Evolutionary conservation across 2,888 invertebrate species (phyloP).

Genomic region (Cryptus armator): DNA sequence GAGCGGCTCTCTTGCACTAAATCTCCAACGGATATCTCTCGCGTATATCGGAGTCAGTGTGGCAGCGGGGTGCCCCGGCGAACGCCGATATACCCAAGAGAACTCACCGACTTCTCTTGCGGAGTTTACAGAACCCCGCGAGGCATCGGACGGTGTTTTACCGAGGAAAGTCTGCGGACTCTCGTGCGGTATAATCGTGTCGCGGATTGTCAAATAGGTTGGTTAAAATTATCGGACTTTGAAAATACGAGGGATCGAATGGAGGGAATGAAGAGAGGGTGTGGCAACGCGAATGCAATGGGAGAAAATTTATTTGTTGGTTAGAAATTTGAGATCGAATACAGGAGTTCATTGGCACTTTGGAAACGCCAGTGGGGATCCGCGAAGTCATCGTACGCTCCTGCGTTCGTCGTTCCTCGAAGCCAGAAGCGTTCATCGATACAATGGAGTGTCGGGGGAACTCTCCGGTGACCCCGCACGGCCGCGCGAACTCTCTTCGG

Average conservation of each 20-base stretch:
- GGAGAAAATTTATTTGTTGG: neutral
- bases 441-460: slow-evolving; percentile 72
- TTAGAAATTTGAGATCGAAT: slow-evolving; percentile 2
- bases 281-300: no score
- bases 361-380: slow-evolving; percentile 1
- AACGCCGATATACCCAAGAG: slow-evolving; percentile 43
- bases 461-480: slow-evolving; percentile 68
- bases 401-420: slow-evolving; percentile 73
- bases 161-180: neutral
- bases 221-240: no score
- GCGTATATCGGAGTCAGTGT: slow-evolving; percentile 84
- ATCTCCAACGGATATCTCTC: slow-evolving; percentile 83
- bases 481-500: slow-evolving; percentile 52
- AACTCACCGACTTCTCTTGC: slow-evolving; percentile 58
- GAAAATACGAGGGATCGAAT: no score
- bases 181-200: no score
- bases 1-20: slow-evolving; percentile 79
- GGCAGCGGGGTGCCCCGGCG: slow-evolving; percentile 83
- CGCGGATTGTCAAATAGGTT: no score
- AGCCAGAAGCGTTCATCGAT: slow-evolving; percentile 72
- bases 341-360: neutral
- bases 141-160: neutral
- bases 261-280: no score
- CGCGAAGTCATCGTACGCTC: slow-evolving; percentile 61
- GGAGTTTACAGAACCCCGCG: neutral